Percentiles rank a stretch among this genome's conserved stretches.
Conservation (phyloP, 2,113 vertebrate genomes). For the Cairina moschata region DNA sequence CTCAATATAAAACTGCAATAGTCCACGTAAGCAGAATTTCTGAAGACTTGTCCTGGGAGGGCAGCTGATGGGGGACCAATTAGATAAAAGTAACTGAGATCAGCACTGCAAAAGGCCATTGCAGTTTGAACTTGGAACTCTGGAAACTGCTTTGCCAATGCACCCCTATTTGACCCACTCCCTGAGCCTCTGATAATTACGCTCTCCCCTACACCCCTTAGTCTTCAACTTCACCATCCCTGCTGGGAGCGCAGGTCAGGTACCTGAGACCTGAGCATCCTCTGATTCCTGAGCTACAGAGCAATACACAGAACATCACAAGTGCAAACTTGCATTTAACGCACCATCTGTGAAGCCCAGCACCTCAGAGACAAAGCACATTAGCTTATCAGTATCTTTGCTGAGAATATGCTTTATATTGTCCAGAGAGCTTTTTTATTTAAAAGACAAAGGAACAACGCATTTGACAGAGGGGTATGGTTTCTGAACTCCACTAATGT, state of each 20-base stretch:
- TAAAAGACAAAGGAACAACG: not conserved
- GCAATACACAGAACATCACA: not conserved
- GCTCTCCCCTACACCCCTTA: not conserved
- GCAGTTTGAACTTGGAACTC: not conserved
- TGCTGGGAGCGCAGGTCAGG: not conserved
- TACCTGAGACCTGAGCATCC: not conserved
- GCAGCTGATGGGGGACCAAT: constrained; percentile 4
- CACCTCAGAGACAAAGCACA: not conserved
- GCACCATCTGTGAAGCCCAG: not conserved
- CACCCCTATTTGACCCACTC: not conserved
- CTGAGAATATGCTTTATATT: not conserved
- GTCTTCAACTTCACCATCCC: not conserved
- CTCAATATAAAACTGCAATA: not conserved
- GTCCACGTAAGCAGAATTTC: not conserved
- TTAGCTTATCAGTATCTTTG: not conserved
- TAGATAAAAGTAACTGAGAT: constrained; percentile 17
- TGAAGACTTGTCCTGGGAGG: not conserved
- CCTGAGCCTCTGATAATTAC: not conserved
- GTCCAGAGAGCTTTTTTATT: not conserved
- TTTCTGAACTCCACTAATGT: not conserved
- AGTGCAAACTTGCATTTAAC: not conserved
- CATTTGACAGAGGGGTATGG: not conserved
- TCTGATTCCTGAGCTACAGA: not conserved
- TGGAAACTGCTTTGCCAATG: not conserved
- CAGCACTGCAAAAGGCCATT: constrained; percentile 3